Evolutionary conservation across 2,797 vertebrate species (phyloP), one percentile per base, ranked within the genome.

Genomic region (Danio tinwini): DNA sequence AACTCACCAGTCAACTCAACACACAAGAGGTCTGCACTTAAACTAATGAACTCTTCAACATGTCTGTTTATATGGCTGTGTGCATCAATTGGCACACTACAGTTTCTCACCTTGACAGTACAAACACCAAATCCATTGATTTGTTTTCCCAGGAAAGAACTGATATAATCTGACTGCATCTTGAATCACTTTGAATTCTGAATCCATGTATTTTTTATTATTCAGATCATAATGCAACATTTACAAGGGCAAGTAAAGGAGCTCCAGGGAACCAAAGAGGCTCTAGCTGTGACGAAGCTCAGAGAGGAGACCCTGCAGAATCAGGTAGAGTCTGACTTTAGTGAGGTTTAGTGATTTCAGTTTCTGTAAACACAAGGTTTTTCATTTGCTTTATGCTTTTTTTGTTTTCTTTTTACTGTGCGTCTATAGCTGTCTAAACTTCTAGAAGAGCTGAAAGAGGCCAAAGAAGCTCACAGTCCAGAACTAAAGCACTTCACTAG

Each of bases 261-360:
- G 39, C 88, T 94, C 1, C 94, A 96, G 77, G 87, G 79, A 77
- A 88, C 83, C 81, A 95, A 93, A 84, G 94, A 96, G 14, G 94
- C 93, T 0, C 92, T 98, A 71, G 67, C 78, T 5, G 55, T 95
- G 81, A 95, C 94, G 82, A 94, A 90, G 81, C 91, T 91, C 76
- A 83, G 96, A 86, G 97, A 98, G 82, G 94, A 96, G 50, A 91
- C 94, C 13, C 89, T 98, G 65, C 95, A 98, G 83, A 94, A 89
- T 55, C 96, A 98, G 95, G 97, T 98, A 90, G 68, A 55, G 5
- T 59, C 0, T 77, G 49, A 64, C n/a, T 44, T 47, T 61, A 13
- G n/a, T 79, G 7, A 8, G 58, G 39, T 49, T 49, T 9, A 7
- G 12, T 50, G 0, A 49, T 71, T 68, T 75, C 9, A 39, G 12